Evolutionary conservation across 2,113 vertebrate genomes (phyloP).

Genomic region (Channa maculata): DNA sequence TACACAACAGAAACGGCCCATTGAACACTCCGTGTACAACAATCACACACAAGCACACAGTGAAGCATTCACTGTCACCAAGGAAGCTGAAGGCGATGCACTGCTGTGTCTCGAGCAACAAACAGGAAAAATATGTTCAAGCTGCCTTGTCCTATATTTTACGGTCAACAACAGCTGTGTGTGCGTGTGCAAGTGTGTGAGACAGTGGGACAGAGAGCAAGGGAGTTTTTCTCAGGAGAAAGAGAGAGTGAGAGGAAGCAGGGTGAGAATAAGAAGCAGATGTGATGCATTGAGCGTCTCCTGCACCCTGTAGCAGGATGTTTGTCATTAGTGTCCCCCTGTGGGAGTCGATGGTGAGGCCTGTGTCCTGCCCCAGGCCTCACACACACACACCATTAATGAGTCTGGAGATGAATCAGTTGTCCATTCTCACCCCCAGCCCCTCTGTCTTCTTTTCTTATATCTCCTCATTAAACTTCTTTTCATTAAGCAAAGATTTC

Average conservation of each 20-base stretch:
- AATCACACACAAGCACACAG: slow-evolving; percentile 19
- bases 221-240: slow-evolving; percentile 32
- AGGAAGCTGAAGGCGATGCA: slow-evolving; percentile 19
- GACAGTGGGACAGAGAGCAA: neutral
- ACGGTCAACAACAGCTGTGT: neutral
- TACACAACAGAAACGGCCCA: slow-evolving; percentile 38
- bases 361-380: slow-evolving; percentile 43
- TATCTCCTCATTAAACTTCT: slow-evolving; percentile 19
- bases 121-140: neutral
- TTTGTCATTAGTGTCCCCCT: slow-evolving; percentile 64
- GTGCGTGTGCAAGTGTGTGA: neutral
- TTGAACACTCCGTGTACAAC: slow-evolving; percentile 54
- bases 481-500: slow-evolving; percentile 17
- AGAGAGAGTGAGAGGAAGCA: slow-evolving; percentile 15
- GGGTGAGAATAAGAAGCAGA: slow-evolving; percentile 51
- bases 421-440: neutral
- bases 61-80: slow-evolving; percentile 30
- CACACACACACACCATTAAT: slow-evolving; percentile 32
- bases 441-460: neutral
- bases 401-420: slow-evolving; percentile 52
- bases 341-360: slow-evolving; percentile 52
- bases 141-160: neutral
- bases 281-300: slow-evolving; percentile 41
- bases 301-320: slow-evolving; percentile 60
- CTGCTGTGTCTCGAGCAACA: slow-evolving; percentile 12